Evolutionary conservation across 2,113 vertebrate genomes (phyloP), one percentile per base, ranked within the genome.

Genomic region (Setophaga petechia): DNA sequence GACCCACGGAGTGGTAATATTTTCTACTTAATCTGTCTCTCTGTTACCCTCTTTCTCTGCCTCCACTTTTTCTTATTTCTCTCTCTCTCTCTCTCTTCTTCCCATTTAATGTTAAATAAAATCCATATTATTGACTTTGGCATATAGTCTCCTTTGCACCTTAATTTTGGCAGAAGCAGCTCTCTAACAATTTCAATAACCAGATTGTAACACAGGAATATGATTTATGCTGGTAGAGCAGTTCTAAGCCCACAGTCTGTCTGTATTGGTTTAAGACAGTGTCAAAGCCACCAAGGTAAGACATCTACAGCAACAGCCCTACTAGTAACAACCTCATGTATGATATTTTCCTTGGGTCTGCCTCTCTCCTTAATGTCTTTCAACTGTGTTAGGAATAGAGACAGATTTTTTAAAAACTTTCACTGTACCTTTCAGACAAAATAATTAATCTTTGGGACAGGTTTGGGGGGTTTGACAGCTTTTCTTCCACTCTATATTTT

Each of bases 171-270:
- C n/a, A 66, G 12, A 49, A 30, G 43, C 16, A 41, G 11, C 8
- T 39, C 18, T 47, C n/a, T n/a, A 75, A 49, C 8, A 49, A 43
- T 75, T 67, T 43, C n/a, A 58, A 43, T 76, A 43, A 35, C 5
- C 2, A 3, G 25, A 58, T 7, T 0, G 0, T 58, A 43, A 25
- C 16, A 49, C 35, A 43, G 6, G 24, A 63, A 65, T 15, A 39
- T 6, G 28, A 33, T 71, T 65, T 88, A 14, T 41, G 11, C 15
- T 52, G 13, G 9, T 12, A 68, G 35, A 65, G 27, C 10, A 37
- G 23, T 15, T 1, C 31, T 35, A 88, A 88, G 2, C 18, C 12
- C 33, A 55, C 4, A 44, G 3, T 33, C 13, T 58, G 4, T 54
- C n/a, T 87, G 11, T 23, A 27, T 43, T 57, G 6, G 11, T 69